A percentile compares a stretch with the other conserved stretches of the same genome.
phyloP scores from a whole-genome alignment of 2,888 invertebrate species.

The Tetramorium bicarinatum region DNA sequence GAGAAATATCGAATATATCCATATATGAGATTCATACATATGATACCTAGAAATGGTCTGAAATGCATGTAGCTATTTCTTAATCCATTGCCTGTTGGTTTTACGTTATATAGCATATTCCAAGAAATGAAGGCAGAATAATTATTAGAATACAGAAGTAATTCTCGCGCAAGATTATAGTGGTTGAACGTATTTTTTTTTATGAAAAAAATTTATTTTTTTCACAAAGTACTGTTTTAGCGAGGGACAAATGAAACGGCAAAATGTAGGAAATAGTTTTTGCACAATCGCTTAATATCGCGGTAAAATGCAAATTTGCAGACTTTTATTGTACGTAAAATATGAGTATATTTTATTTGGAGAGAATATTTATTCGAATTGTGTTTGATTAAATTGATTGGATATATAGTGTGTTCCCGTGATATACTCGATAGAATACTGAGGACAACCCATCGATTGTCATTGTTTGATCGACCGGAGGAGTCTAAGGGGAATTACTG shows the following conservation, averaged over 20 bases:
- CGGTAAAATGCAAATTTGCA: not conserved
- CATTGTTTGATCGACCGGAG: conserved; percentile 52
- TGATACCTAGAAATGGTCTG: not conserved
- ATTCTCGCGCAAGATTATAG: not conserved
- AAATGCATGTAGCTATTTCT: not conserved
- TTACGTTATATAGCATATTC: not conserved
- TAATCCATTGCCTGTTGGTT: not conserved
- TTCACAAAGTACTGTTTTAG: not conserved
- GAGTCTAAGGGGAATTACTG: conserved; percentile 44
- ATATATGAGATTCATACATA: not conserved
- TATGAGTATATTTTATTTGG: not conserved
- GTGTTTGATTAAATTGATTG: conserved; percentile 26
- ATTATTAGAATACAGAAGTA: not conserved
- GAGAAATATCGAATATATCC: conserved; percentile 1
- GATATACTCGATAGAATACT: conserved; percentile 36
- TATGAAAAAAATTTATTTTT: not conserved
- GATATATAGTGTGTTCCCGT: conserved; percentile 21
- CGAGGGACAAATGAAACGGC: not conserved
- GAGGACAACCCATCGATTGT: conserved; percentile 36
- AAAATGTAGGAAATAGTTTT: not conserved
- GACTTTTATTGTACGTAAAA: not conserved
- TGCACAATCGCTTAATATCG: not conserved
- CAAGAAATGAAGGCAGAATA: not conserved
- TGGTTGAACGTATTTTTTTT: not conserved
- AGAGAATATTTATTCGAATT: conserved; percentile 24